Base-by-base conservation (phyloP, 2,113 vertebrate species). In the Athene noctua region DNA sequence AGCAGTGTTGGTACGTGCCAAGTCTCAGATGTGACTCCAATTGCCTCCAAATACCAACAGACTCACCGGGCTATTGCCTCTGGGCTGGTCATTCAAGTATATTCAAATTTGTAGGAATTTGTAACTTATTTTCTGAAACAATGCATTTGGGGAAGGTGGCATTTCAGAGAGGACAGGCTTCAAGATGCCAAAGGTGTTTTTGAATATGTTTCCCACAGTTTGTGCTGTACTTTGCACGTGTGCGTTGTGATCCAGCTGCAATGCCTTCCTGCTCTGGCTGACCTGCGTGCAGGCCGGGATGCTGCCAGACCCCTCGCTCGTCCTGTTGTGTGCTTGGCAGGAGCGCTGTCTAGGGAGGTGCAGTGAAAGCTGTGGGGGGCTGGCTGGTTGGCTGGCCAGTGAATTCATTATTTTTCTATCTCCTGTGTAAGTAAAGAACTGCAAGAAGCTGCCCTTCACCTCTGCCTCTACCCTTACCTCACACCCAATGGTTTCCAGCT, bases 291-390 rank as follows among this genome's bases (percentile, higher is more conserved):
- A 17, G 32, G 30, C 10, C 1, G 3, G 26, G 68, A 30, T 0
- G 1, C 34, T 0, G 3, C 18, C 47, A 16, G 68, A 10, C 57
- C 15, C 38, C 12, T 51, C 15, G 10, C 30, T 5, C 0, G 1
- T 25, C 30, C 44, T 58, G 30, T 25, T 29, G 17, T 13, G 23
- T 30, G 1, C 2, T 27, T 1, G 1, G 20, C 32, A 44, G 36
- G 32, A 8, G 11, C 6, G 4, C 8, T 30, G 15, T 58, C 36
- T 36, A 36, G 30, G 13, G 19, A 78, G 63, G 73, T 25, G 32
- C 1, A 2, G 36, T 42, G 36, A n/a, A 30, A 3, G 10, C 20
- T 16, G 23, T 2, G 7, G 20, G 22, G n/a, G 30, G 8, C 38
- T 30, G 57, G 19, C 34, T 61, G 8, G 9, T 78, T 0, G 8